These are phyloP conservation scores for Drosophila rhopaloa DNA, from an alignment of 1,140 invertebrate genomes.

Conservation along the genomic window DNA sequence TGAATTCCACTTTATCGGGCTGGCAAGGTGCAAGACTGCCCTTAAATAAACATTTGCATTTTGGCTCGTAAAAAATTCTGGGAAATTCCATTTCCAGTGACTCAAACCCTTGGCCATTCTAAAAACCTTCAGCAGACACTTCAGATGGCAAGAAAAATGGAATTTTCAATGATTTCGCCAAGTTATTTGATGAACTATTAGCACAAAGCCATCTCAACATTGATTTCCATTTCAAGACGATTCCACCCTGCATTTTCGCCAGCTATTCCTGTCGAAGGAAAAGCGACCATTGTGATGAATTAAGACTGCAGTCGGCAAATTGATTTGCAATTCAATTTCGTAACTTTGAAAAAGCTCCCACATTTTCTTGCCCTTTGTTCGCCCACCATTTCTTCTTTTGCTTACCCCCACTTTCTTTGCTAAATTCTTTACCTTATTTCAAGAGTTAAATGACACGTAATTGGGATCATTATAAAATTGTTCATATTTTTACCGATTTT, in stretches of 20 bases:
- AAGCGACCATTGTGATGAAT: constrained; percentile 19
- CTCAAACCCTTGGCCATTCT: not conserved
- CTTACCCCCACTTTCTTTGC: not conserved
- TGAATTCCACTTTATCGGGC: no score
- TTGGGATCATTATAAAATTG: no score
- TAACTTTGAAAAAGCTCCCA: constrained; percentile 7
- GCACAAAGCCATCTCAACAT: constrained; percentile 23
- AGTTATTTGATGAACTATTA: constrained; percentile 42
- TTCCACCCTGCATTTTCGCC: not conserved
- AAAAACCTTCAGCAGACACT: not conserved
- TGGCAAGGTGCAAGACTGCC: no score
- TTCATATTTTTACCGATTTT: no score
- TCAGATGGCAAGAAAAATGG: not conserved
- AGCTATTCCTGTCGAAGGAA: not conserved
- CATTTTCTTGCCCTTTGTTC: not conserved
- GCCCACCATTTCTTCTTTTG: not conserved
- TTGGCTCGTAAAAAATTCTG: not conserved
- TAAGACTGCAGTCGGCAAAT: constrained; percentile 45
- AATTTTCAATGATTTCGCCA: constrained; percentile 20
- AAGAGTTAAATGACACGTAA: not conserved
- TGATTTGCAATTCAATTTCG: constrained; percentile 59
- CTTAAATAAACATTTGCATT: not conserved
- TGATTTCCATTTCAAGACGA: constrained; percentile 24
- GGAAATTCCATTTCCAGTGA: not conserved
- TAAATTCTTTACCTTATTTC: constrained; percentile 4